A percentile compares a stretch with the other conserved stretches of the same genome.
Conservation (phyloP, 2,113 vertebrate genomes). For the Corythornis cristatus region DNA sequence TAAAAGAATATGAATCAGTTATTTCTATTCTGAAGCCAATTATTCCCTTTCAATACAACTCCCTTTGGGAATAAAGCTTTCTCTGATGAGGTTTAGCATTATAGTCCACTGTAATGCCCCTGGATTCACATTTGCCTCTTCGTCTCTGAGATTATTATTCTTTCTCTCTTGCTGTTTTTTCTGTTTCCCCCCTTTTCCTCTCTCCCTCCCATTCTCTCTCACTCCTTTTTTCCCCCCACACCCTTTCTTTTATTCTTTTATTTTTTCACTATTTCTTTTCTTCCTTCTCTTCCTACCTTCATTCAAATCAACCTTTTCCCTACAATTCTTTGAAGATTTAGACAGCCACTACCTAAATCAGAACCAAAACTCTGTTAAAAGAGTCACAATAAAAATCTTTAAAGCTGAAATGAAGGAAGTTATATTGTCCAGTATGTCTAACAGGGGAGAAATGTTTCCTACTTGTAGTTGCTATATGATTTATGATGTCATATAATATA, state of each 20-base stretch:
- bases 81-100: not conserved
- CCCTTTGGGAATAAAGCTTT: not conserved
- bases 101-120: not conserved
- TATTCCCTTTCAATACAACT: not conserved
- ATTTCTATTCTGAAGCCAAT: not conserved
- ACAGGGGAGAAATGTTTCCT: not conserved
- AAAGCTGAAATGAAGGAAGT: not conserved
- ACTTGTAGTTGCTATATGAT: not conserved
- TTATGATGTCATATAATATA: not conserved
- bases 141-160: not conserved
- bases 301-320: not conserved
- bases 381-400: not conserved
- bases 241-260: not conserved
- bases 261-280: fast-evolving
- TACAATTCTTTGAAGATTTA: not conserved
- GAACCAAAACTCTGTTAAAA: not conserved
- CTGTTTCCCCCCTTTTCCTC: too few relatives aligned
- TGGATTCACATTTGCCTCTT: not conserved
- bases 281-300: not conserved
- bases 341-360: not conserved
- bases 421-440: not conserved
- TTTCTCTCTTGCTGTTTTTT: too few relatives aligned
- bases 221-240: too few relatives aligned
- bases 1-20: not conserved
- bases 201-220: too few relatives aligned